Conservation (phyloP, 2,888 invertebrate species). For the Limnephilus lunatus region DNA sequence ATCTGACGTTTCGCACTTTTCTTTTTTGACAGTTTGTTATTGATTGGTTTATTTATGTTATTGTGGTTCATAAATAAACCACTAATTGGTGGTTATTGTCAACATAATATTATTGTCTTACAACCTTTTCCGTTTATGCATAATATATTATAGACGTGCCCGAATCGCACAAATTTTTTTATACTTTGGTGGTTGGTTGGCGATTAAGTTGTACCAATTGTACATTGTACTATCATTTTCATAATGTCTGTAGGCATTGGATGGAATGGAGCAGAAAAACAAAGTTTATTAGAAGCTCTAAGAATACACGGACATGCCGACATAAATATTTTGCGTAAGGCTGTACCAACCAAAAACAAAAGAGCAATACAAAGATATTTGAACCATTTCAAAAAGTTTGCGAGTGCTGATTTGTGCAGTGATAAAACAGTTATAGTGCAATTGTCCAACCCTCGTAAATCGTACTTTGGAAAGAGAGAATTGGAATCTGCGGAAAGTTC, state of each 20-base stretch:
- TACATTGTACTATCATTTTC: not conserved
- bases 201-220: not conserved
- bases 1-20: no score
- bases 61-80: no score
- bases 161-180: not conserved
- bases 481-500: slow-evolving; percentile 4
- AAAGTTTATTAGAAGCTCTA: slow-evolving; percentile 49
- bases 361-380: slow-evolving; percentile 48
- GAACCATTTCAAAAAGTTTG: slow-evolving; percentile 39
- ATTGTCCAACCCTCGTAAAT: slow-evolving; percentile 2
- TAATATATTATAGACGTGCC: not conserved
- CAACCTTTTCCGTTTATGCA: not conserved
- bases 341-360: slow-evolving; percentile 51
- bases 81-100: not conserved
- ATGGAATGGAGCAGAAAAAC: slow-evolving; percentile 59
- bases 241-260: slow-evolving; percentile 6
- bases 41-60: no score
- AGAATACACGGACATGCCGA: slow-evolving; percentile 51
- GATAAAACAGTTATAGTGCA: not conserved
- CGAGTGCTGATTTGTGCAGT: slow-evolving; percentile 21
- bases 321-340: slow-evolving; percentile 37
- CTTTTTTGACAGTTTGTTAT: no score
- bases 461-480: not conserved
- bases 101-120: not conserved
- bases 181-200: not conserved